phyloP scores from a whole-genome alignment of 1,140 invertebrate species.

The Akabosia matsudoensis region DNA sequence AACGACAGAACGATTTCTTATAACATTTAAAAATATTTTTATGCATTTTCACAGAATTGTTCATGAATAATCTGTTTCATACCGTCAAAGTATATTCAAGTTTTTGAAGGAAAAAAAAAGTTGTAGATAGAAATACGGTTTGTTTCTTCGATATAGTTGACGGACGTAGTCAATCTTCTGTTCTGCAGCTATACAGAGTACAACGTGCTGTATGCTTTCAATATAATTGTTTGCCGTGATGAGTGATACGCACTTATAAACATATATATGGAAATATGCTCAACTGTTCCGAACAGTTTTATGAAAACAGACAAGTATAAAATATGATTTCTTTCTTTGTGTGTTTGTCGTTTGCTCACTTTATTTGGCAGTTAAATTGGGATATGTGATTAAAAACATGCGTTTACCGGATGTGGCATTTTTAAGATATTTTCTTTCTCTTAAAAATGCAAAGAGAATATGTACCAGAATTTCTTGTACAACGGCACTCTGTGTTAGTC shows the following conservation, averaged over 20 bases:
- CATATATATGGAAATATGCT: too few species aligned
- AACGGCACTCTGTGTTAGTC: too few species aligned
- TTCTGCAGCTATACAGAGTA: too few species aligned
- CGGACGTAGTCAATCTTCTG: slow-evolving; percentile 14
- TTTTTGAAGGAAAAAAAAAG: background rate
- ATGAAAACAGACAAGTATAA: background rate
- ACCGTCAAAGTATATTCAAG: too few species aligned
- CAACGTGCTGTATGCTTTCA: too few species aligned
- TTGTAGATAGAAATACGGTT: slow-evolving; percentile 21
- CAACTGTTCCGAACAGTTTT: too few species aligned
- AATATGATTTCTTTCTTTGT: background rate
- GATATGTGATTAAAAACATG: slow-evolving; percentile 18
- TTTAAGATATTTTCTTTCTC: slow-evolving; percentile 6
- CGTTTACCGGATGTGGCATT: slow-evolving; percentile 23
- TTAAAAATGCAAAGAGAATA: too few species aligned
- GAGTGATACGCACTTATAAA: too few species aligned
- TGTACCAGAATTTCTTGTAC: too few species aligned
- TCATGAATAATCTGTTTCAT: too few species aligned
- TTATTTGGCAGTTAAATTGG: slow-evolving; percentile 2
- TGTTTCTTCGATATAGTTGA: too few species aligned
- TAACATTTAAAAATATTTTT: background rate
- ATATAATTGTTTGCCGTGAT: too few species aligned
- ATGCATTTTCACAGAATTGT: background rate
- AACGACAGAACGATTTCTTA: background rate
- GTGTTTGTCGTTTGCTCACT: background rate